Percentiles rank a stretch among this genome's conserved stretches.
These are phyloP conservation scores for Drosophila ironensis DNA, from an alignment of 1,140 invertebrate genomes.

Conservation along the genomic window DNA sequence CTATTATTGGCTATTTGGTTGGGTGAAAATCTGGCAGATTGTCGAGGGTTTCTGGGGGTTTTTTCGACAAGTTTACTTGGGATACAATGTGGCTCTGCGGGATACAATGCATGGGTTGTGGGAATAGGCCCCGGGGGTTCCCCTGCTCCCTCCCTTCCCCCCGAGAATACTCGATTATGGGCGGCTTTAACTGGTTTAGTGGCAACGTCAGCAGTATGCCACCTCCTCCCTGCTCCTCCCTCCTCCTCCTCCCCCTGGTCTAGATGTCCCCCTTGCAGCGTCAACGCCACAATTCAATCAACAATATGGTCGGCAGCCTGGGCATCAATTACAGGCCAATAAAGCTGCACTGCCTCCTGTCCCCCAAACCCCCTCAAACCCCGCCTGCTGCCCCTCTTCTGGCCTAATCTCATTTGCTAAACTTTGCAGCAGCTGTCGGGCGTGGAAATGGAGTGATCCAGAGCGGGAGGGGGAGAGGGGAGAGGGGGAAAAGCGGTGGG, in stretches of 20 bases:
- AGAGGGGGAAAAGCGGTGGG: neutral
- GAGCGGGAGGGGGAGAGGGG: neutral
- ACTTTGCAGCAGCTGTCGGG: conserved; percentile 46
- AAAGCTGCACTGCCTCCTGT: conserved; percentile 10
- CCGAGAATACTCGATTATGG: conserved; percentile 12
- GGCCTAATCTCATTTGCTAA: conserved; percentile 43
- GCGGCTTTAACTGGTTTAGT: conserved; percentile 14
- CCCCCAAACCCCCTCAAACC: no score
- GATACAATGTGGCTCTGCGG: no score
- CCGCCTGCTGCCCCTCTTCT: neutral
- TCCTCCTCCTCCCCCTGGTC: neutral
- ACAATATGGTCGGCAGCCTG: conserved; percentile 27
- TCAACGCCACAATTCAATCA: conserved; percentile 39
- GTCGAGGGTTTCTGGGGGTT: no score
- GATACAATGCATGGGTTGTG: no score
- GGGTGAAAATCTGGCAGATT: no score
- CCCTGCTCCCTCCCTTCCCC: no score
- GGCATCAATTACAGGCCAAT: conserved; percentile 55
- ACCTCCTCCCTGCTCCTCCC: neutral
- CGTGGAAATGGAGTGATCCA: conserved; percentile 6
- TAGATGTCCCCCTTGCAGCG: neutral
- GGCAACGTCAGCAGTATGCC: conserved; percentile 17
- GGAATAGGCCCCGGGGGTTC: neutral
- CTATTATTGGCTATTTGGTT: no score
- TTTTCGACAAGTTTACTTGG: no score